phyloP scores from a whole-genome alignment of 2,888 invertebrate species.

The Serripes groenlandicus region DNA sequence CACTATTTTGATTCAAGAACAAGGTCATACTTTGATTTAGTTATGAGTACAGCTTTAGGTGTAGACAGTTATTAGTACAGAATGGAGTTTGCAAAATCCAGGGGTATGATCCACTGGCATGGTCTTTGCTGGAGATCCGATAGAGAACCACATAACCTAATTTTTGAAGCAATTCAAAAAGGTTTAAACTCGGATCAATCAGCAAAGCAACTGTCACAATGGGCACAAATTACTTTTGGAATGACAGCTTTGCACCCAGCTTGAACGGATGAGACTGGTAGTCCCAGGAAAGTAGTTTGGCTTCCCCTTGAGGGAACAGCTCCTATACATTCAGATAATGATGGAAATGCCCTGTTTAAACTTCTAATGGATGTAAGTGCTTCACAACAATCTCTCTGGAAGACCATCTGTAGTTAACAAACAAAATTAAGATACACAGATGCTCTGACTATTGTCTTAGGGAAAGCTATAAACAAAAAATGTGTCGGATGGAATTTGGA shows the following conservation, averaged over 20 bases:
- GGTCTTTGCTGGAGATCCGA: neutral
- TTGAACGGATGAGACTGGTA: constrained; percentile 43
- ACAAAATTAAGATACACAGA: constrained; percentile 1
- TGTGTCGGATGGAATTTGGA: constrained; percentile 4
- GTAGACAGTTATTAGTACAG: constrained; percentile 66
- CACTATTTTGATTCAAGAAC: constrained; percentile 57
- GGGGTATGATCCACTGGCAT: constrained; percentile 18
- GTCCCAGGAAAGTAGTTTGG: constrained; percentile 44
- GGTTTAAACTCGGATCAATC: neutral
- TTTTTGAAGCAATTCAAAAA: too few species aligned
- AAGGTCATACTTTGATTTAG: constrained; percentile 44
- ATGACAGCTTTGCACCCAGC: constrained; percentile 65
- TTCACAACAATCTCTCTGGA: constrained; percentile 3
- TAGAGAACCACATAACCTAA: neutral
- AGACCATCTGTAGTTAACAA: constrained; percentile 6
- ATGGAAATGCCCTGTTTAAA: neutral
- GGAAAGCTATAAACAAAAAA: neutral
- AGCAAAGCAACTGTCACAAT: constrained; percentile 17
- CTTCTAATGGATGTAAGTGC: neutral
- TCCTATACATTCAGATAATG: neutral
- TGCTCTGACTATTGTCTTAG: constrained; percentile 7
- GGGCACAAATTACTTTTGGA: constrained; percentile 13
- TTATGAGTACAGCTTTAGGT: constrained; percentile 57
- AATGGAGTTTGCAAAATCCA: constrained; percentile 47
- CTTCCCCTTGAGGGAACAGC: constrained; percentile 23